These are phyloP conservation scores for Taeniopygia guttata DNA, from an alignment of 2,797 vertebrate genomes.

Conservation along the genomic window DNA sequence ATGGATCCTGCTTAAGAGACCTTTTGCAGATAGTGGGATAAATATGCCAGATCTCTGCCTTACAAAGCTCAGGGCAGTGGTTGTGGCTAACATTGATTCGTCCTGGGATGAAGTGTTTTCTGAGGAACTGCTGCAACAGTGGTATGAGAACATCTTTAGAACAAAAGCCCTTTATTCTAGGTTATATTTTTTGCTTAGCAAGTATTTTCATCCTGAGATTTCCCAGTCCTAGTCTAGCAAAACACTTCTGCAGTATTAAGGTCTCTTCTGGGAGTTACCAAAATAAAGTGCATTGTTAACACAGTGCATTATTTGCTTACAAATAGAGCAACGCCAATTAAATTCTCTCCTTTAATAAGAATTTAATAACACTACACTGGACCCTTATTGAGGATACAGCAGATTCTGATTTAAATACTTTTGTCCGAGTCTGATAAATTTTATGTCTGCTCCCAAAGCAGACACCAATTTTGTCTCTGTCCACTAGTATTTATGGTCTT, in stretches of 20 bases:
- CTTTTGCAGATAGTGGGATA: background rate
- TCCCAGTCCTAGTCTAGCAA: background rate
- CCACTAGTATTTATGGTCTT: background rate
- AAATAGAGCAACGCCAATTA: conserved; percentile 6
- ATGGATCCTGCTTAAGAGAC: background rate
- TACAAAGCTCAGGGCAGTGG: background rate
- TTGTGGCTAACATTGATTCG: background rate
- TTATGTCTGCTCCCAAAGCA: background rate
- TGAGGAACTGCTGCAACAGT: background rate
- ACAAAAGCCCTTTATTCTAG: background rate
- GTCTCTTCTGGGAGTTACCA: conserved; percentile 9
- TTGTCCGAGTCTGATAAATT: background rate
- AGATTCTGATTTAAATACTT: conserved; percentile 19
- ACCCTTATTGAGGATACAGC: background rate
- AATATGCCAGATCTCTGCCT: background rate
- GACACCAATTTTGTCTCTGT: background rate
- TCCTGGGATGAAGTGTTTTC: background rate
- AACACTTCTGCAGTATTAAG: conserved; percentile 21
- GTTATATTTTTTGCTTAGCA: conserved; percentile 17
- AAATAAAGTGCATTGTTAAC: conserved; percentile 44
- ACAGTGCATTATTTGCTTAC: background rate
- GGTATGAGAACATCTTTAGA: background rate
- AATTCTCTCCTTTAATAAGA: conserved; percentile 15
- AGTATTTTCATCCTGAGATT: conserved; percentile 17
- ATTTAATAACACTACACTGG: background rate